Percentiles rank a stretch among this genome's conserved stretches.
phyloP scores from a whole-genome alignment of 2,888 invertebrate species.

The Oeneis ivallda region DNA sequence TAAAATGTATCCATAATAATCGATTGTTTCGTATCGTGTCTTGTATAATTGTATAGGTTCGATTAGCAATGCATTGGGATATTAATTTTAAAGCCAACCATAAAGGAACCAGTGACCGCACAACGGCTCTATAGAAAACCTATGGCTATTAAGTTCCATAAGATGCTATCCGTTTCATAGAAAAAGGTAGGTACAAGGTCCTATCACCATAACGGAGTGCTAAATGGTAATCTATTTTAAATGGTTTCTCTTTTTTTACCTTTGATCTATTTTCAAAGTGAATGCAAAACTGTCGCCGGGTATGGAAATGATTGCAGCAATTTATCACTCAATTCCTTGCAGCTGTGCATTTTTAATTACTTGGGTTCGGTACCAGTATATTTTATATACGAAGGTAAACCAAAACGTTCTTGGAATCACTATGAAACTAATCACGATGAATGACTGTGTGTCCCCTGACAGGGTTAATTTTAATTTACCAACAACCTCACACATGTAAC shows the following conservation, averaged over 20 bases:
- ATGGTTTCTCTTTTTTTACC: slow-evolving; percentile 16
- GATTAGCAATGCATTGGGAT: slow-evolving; percentile 17
- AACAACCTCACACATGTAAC: too few species aligned
- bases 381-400: too few species aligned
- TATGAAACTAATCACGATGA: too few species aligned
- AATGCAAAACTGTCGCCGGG: slow-evolving; percentile 26
- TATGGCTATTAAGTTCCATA: slow-evolving; percentile 21
- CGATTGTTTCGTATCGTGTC: slow-evolving; percentile 6
- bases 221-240: slow-evolving; percentile 26
- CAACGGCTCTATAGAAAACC: slow-evolving; percentile 15
- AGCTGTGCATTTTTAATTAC: slow-evolving; percentile 4
- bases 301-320: slow-evolving; percentile 36
- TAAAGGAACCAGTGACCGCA: slow-evolving; percentile 20
- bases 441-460: too few species aligned
- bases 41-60: slow-evolving; percentile 3
- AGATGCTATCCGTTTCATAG: slow-evolving; percentile 19
- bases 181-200: slow-evolving; percentile 22
- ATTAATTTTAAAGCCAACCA: slow-evolving; percentile 20
- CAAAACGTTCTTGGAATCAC: too few species aligned
- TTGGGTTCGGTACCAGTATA: slow-evolving; percentile 8
- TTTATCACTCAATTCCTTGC: slow-evolving; percentile 34
- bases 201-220: slow-evolving; percentile 18
- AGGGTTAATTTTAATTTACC: too few species aligned
- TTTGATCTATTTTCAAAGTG: slow-evolving; percentile 22
- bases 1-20: background rate